Conservation (phyloP, 1,140 invertebrate genomes). For the Argopecten irradians region DNA sequence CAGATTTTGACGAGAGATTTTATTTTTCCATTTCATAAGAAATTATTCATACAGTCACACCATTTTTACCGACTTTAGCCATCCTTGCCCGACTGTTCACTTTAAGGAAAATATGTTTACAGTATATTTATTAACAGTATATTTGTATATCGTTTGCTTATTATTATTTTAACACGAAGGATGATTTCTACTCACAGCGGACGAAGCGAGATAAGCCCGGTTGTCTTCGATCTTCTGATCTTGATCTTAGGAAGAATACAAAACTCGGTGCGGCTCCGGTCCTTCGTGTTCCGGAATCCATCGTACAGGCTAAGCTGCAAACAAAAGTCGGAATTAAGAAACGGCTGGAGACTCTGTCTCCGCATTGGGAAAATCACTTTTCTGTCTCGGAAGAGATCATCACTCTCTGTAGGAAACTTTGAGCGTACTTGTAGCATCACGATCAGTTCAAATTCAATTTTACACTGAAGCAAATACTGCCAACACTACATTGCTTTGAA, state of each 20-base stretch:
- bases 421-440: background rate
- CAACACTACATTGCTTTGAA: background rate
- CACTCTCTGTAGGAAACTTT: background rate
- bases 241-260: constrained; percentile 22
- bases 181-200: background rate
- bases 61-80: too few relatives aligned
- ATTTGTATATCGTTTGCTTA: too few relatives aligned
- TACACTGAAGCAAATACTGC: background rate
- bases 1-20: too few relatives aligned
- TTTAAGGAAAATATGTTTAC: too few relatives aligned
- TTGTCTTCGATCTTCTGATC: constrained; percentile 21
- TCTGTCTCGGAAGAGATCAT: background rate
- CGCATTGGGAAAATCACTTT: background rate
- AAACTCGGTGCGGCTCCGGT: constrained; percentile 19
- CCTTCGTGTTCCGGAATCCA: background rate
- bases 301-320: background rate
- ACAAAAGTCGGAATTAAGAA: background rate
- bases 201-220: background rate
- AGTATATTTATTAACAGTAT: too few relatives aligned
- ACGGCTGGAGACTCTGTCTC: background rate
- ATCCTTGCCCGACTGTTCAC: too few relatives aligned
- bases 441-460: background rate
- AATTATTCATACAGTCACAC: too few relatives aligned
- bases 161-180: too few relatives aligned
- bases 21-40: too few relatives aligned